Evolutionary conservation across 2,888 invertebrate species (phyloP), one percentile per base, ranked within the genome.

Genomic region (Oegoconia quadripuncta): DNA sequence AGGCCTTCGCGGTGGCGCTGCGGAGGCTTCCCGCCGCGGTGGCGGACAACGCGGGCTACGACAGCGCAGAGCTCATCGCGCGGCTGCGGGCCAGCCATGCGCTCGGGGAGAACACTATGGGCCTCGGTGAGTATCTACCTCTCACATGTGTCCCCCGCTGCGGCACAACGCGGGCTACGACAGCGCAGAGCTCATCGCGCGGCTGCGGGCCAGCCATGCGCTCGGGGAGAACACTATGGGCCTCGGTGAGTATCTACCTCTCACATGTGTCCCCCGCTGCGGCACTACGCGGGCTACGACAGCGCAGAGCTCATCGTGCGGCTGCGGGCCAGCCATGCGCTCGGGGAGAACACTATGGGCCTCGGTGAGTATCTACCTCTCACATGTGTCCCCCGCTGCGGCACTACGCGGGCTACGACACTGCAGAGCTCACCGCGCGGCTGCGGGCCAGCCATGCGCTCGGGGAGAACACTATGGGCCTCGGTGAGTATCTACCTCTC

Each of bases 41-140:
- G 49, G 97, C 98, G 23, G 99, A 99, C 79, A 99, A 99, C 84
- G 99, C 97, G 41, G 99, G 99, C 42, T 98, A 95, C 74, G 99
- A 99, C 88, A 97, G 98, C 29, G 96, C 98, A 0, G 97, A 98
- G 61, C 89, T 98, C 46, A 89, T 99, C 39, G 93, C 97, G n/a
- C 92, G 97, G 57, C 89, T 99, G 44, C 89, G 97, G 49, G 98
- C 99, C 6, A 91, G 92, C 6, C 99, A 99, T 76, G 93, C 95
- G 25, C 91, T 93, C 57, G 96, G 95, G 34, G 91, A 94, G 44
- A 77, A 73, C 50, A 93, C 93, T 1, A 90, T 90, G 81, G 97
- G 97, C 34, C 89, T 97, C 9, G 91, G 95, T 95, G 64, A 84
- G 89, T 66, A 2, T 15, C 3, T 17, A 12, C 25, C n/a, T 25